Base-by-base conservation (phyloP, 2,888 invertebrate species). In the Brenthis ino region DNA sequence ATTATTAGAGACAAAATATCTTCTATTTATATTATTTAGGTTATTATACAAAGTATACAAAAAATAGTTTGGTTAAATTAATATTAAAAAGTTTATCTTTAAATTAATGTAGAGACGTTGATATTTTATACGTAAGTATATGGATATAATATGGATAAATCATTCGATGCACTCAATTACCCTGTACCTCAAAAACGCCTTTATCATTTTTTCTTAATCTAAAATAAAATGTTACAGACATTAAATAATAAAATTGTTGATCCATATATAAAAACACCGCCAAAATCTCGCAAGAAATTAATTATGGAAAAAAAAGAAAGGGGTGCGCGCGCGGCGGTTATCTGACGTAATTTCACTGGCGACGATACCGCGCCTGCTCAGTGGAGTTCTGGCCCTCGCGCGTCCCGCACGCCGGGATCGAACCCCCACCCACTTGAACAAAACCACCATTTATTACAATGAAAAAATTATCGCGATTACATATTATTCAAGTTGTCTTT, bases 281-380 rank as follows among this genome's bases (percentile, higher is more conserved):
- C 85, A 85, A 89, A 90, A 86, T 87, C 85, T 85, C 80, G 84
- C 86, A 90, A 88, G 87, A 90, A 91, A 89, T 85, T 90, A 90
- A 91, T 91, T 88, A 87, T 82, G 81, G 82, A 88, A 88, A 90
- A 82, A 89, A 91, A 90, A 85, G 87, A 91, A 91, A 88, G 92
- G 92, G 91, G 90, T 89, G 89, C 81, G 85, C 82, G 79, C 76
- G 77, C 79, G 81, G 83, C 85, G 85, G 83, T 75, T 77, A 81
- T 82, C 85, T 88, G 90, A 89, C 88, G 91, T 90, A 91, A 90
- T 87, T 82, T 83, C 82, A 83, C 81, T 82, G 79, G 77, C 79
- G 83, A 76, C 76, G 79, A 72, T 65, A 75, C 72, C 71, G 77
- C 77, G 80, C 79, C 75, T 72, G 85, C 83, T 82, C 84, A 92